A percentile compares a stretch with the other conserved stretches of the same genome.
Conservation (phyloP, 2,113 vertebrate species). For the Notarius quadriscutis region DNA sequence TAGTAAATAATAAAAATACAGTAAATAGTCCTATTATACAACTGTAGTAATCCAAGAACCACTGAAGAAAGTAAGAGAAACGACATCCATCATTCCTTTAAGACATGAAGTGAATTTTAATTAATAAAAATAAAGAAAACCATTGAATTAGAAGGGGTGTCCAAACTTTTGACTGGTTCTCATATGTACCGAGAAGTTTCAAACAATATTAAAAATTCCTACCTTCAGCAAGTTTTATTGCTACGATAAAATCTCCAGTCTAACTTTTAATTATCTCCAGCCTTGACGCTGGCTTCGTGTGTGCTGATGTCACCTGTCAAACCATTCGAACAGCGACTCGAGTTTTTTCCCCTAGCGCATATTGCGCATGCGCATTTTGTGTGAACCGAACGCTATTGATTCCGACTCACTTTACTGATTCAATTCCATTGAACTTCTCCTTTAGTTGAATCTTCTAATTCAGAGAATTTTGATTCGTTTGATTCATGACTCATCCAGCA, state of each 20-base stretch:
- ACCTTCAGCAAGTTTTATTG: constrained; percentile 63
- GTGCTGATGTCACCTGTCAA: background rate
- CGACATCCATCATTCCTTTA: too few relatives aligned
- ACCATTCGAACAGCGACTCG: constrained; percentile 39
- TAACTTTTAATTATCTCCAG: background rate
- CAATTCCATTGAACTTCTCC: background rate
- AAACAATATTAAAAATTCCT: constrained; percentile 47
- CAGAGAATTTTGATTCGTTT: background rate
- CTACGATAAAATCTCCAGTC: constrained; percentile 34
- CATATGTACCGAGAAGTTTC: background rate
- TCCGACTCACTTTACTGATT: background rate
- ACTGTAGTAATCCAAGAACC: too few relatives aligned
- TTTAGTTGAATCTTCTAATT: background rate
- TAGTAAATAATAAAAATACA: too few relatives aligned
- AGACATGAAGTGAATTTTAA: too few relatives aligned
- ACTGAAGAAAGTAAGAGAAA: too few relatives aligned
- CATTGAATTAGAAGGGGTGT: too few relatives aligned
- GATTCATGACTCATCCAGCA: background rate
- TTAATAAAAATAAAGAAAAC: too few relatives aligned
- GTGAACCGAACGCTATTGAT: background rate
- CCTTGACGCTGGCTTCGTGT: background rate
- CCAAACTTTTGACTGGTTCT: too few relatives aligned
- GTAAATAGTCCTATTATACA: too few relatives aligned
- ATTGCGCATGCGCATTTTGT: constrained; percentile 55
- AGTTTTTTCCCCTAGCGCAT: constrained; percentile 32